These are phyloP conservation scores for Agrilus biguttatus DNA, from an alignment of 2,888 invertebrate genomes.

Conservation along the genomic window DNA sequence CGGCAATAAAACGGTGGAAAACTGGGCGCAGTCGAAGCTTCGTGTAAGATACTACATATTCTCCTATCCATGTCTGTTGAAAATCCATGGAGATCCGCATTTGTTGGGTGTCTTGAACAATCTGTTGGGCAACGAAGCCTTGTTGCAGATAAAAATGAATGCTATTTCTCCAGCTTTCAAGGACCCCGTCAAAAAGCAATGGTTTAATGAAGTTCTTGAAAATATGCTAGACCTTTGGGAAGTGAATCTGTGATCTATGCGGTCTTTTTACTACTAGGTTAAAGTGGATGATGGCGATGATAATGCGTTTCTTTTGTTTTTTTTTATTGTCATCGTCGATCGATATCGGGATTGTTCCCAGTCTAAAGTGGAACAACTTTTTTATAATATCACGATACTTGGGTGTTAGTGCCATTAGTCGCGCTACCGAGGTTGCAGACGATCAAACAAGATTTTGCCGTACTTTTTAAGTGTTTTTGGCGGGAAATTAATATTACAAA, in stretches of 20 bases:
- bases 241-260: constrained; percentile 56
- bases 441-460: too few relatives aligned
- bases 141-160: constrained; percentile 67
- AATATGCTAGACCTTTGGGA: constrained; percentile 85
- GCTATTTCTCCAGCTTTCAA: constrained; percentile 67
- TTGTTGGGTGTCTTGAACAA: constrained; percentile 55
- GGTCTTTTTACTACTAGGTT: too few relatives aligned
- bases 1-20: constrained; percentile 62
- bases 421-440: too few relatives aligned
- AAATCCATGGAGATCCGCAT: constrained; percentile 65
- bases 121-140: constrained; percentile 66
- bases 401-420: not conserved
- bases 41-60: constrained; percentile 67
- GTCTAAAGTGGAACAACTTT: not conserved
- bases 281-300: too few relatives aligned
- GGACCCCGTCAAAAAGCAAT: constrained; percentile 56
- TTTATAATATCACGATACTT: too few relatives aligned
- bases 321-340: too few relatives aligned
- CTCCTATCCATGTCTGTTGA: constrained; percentile 64
- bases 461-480: too few relatives aligned
- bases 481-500: too few relatives aligned
- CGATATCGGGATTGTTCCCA: not conserved
- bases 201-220: constrained; percentile 80
- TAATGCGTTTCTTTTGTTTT: too few relatives aligned
- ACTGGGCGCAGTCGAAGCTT: constrained; percentile 58